Evolutionary conservation across 2,888 invertebrate species (phyloP), one percentile per base, ranked within the genome.

Genomic region (Blastobasis lacticolella): DNA sequence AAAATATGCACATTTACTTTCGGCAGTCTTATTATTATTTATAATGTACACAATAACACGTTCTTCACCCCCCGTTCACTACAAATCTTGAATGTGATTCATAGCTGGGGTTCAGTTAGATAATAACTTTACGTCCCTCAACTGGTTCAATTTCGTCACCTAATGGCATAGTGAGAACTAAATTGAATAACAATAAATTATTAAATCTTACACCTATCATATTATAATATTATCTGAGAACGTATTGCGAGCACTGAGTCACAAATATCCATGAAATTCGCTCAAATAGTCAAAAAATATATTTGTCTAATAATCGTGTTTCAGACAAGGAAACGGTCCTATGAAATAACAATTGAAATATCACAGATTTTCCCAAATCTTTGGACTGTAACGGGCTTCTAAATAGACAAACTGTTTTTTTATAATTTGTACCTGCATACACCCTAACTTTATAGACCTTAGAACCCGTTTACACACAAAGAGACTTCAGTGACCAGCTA

Each of bases 281-380:
- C 78, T 85, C 86, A 86, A 83, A 82, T 84, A 81, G 86, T 89
- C 88, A 88, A 89, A 89, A 89, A 88, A 88, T 89, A 89, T 89
- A 88, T 83, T 87, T 81, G 86, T 87, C 79, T 84, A 81, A 74
- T 74, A 73, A 64, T 78, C 84, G 84, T 78, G 72, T 75, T 76
- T 76, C 80, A 61, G 64, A 66, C 69, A 61, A 64, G 65, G 77
- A 77, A 78, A 79, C 81, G 79, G 82, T 72, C 73, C 75, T 84
- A 83, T 81, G 82, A 73, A 81, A 42, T 84, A 78, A 81, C 86
- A 83, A 80, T 81, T 87, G 84, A 80, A 82, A 87, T 89, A 89
- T 89, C 89, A 89, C 89, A 89, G 89, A 86, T 84, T 82, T 80
- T 87, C 82, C 75, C 72, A 79, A 78, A 81, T 88, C 88, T 89